Percentiles rank a stretch among this genome's conserved stretches.
phyloP scores from a whole-genome alignment of 2,113 vertebrate genomes.

The Daphoenositta chrysoptera region DNA sequence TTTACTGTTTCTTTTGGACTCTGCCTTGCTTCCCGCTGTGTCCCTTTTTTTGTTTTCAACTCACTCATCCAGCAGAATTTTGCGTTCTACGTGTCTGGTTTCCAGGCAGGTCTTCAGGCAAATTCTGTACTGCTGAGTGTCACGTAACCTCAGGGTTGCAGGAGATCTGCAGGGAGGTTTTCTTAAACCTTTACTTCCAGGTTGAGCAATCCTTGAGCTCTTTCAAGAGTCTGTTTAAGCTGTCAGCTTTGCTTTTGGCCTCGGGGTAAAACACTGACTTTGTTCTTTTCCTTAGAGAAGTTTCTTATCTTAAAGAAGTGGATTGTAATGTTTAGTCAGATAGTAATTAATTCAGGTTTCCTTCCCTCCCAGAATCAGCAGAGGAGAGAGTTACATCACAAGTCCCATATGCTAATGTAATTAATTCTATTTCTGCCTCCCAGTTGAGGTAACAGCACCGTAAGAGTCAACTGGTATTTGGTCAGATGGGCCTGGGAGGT shows the following conservation, averaged over 20 bases:
- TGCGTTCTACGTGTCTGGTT: neutral
- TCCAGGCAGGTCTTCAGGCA: conserved; percentile 23
- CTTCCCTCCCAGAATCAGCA: conserved; percentile 19
- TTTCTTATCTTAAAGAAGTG: conserved; percentile 27
- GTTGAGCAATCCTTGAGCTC: conserved; percentile 31
- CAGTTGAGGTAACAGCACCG: neutral
- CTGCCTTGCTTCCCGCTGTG: neutral
- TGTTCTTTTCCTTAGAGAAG: neutral
- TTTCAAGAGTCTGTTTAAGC: conserved; percentile 47
- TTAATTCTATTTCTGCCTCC: conserved; percentile 55
- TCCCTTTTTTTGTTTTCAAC: neutral
- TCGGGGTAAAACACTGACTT: neutral
- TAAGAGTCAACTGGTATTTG: neutral
- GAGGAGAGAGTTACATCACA: neutral
- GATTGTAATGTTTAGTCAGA: conserved; percentile 14
- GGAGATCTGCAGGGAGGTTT: neutral
- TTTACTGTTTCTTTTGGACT: neutral
- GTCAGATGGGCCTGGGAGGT: conserved; percentile 6
- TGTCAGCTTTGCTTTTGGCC: conserved; percentile 43
- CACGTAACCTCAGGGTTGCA: neutral
- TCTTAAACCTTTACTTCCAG: conserved; percentile 45
- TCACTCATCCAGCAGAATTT: neutral
- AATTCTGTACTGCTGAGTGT: neutral
- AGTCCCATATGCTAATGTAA: conserved; percentile 7
- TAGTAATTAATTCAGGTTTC: conserved; percentile 51